Percentiles rank a stretch among this genome's conserved stretches.
Conservation (phyloP, 2,113 vertebrate genomes). For the Chloropsis hardwickii region DNA sequence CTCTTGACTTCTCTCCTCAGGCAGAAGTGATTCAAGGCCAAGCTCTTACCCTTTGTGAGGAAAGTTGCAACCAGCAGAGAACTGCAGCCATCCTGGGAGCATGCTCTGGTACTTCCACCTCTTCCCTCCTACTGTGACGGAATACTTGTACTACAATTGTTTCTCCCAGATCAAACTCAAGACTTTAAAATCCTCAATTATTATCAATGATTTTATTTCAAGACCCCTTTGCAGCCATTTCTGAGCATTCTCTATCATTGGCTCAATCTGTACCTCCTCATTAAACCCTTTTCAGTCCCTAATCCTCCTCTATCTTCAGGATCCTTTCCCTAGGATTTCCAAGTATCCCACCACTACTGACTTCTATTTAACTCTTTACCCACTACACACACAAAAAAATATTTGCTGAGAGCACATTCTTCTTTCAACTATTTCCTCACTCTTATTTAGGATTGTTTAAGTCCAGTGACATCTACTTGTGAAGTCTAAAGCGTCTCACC, state of each 20-base stretch:
- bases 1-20: neutral
- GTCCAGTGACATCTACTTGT: neutral
- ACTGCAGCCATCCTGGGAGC: neutral
- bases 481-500: neutral
- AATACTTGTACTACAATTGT: neutral
- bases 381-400: neutral
- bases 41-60: neutral
- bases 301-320: neutral
- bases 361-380: neutral
- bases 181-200: neutral
- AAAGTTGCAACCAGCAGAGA: neutral
- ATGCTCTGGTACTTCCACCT: neutral
- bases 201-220: neutral
- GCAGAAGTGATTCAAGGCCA: neutral
- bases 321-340: neutral
- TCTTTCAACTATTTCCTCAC: neutral
- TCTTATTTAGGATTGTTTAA: neutral
- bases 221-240: neutral
- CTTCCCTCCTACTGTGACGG: neutral
- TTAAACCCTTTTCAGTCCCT: neutral
- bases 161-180: neutral
- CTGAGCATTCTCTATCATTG: rapidly evolving
- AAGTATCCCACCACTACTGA: neutral
- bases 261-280: neutral
- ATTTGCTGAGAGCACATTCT: neutral